Conservation (phyloP, 1,140 invertebrate genomes). For the Microplitis demolitor region DNA sequence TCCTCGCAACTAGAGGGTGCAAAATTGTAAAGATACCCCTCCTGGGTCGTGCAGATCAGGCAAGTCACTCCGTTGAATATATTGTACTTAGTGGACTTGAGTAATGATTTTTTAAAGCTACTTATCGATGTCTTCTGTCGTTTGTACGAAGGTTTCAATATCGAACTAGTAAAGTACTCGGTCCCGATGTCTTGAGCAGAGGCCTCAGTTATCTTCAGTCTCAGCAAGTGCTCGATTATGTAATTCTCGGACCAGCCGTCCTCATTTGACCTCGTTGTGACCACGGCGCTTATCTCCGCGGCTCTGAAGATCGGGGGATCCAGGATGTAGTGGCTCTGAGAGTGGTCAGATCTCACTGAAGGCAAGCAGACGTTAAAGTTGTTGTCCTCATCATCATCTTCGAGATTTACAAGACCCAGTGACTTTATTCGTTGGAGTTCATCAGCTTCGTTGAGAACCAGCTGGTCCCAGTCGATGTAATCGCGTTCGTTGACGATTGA, state of each 20-base stretch:
- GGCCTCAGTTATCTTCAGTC: slow-evolving; percentile 46
- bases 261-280: slow-evolving; percentile 55
- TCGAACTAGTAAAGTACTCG: slow-evolving; percentile 52
- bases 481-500: slow-evolving; percentile 23
- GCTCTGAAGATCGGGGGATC: slow-evolving; percentile 51
- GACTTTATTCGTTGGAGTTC: slow-evolving; percentile 45
- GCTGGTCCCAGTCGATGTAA: slow-evolving; percentile 50
- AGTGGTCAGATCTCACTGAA: slow-evolving; percentile 48
- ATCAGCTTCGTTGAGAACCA: slow-evolving; percentile 45
- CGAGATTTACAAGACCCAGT: slow-evolving; percentile 40
- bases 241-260: slow-evolving; percentile 59
- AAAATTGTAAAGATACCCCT: slow-evolving; percentile 67
- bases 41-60: slow-evolving; percentile 63
- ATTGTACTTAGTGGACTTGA: slow-evolving; percentile 52
- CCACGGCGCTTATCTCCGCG: slow-evolving; percentile 48
- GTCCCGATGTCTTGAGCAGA: slow-evolving; percentile 30
- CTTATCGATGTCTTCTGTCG: slow-evolving; percentile 43
- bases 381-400: slow-evolving; percentile 26
- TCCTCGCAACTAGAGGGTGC: slow-evolving; percentile 38
- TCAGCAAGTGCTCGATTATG: slow-evolving; percentile 46
- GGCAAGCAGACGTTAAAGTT: slow-evolving; percentile 47
- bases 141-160: slow-evolving; percentile 53
- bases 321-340: slow-evolving; percentile 44
- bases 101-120: slow-evolving; percentile 40
- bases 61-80: slow-evolving; percentile 57